phyloP scores from a whole-genome alignment of 2,113 vertebrate species.

The Ascaphus truei region DNA sequence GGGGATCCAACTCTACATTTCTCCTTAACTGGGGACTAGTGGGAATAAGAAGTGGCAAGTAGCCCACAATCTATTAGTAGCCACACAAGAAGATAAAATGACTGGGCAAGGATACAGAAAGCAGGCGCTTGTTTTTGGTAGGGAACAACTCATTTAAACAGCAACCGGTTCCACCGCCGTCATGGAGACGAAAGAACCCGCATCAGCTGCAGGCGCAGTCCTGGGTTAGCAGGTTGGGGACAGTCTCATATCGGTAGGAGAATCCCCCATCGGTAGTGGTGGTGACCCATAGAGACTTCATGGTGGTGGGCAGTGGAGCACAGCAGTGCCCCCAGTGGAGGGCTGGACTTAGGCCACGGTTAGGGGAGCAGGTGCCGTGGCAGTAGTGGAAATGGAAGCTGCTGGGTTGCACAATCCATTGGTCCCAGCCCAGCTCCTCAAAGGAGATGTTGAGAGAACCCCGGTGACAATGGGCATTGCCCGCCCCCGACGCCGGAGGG shows the following conservation, averaged over 20 bases:
- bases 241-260: conserved; percentile 83
- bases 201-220: conserved; percentile 81
- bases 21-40: too few species aligned
- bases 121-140: too few species aligned
- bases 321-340: conserved; percentile 81
- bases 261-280: conserved; percentile 87
- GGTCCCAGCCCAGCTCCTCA: conserved; percentile 86
- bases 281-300: conserved; percentile 78
- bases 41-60: too few species aligned
- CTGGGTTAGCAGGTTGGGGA: conserved; percentile 86
- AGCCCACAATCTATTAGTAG: too few species aligned
- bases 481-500: conserved; percentile 54
- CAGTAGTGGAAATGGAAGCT: conserved; percentile 86
- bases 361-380: conserved; percentile 74
- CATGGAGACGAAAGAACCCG: too few species aligned
- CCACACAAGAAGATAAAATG: too few species aligned
- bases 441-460: conserved; percentile 81
- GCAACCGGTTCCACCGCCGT: too few species aligned
- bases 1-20: too few species aligned
- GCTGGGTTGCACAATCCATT: conserved; percentile 86
- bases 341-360: conserved; percentile 48
- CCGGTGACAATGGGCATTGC: conserved; percentile 68
- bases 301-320: conserved; percentile 76
- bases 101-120: too few species aligned
- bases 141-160: too few species aligned